phyloP scores from a whole-genome alignment of 2,888 invertebrate species.

The Onthophagus sagittarius region DNA sequence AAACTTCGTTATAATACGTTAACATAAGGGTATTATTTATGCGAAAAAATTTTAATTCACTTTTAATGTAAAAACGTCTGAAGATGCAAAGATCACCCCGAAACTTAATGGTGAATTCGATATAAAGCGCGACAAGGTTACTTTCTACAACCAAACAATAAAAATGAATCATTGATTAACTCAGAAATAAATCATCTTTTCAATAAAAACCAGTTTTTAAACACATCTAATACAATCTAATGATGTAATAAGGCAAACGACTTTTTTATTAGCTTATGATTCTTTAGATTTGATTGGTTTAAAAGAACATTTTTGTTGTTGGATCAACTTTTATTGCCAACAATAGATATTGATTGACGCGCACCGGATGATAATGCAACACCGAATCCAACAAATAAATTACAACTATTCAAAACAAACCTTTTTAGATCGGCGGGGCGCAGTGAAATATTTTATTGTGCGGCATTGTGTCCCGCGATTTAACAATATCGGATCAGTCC shows the following conservation, averaged over 20 bases:
- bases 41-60: too few species aligned
- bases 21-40: too few species aligned
- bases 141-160: background rate
- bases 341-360: conserved; percentile 14
- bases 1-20: too few species aligned
- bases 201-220: background rate
- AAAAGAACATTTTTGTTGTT: too few species aligned
- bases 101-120: background rate
- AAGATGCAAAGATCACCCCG: background rate
- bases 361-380: background rate
- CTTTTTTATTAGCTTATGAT: too few species aligned
- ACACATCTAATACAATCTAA: too few species aligned
- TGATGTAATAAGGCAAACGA: too few species aligned
- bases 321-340: background rate
- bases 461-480: conserved; percentile 1
- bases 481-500: conserved; percentile 12
- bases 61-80: too few species aligned
- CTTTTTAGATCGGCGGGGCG: background rate
- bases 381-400: conserved; percentile 9
- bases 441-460: conserved; percentile 10
- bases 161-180: background rate
- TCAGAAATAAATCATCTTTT: background rate
- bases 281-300: too few species aligned
- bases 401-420: conserved; percentile 14
- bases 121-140: background rate